Conservation (phyloP, 2,797 vertebrate genomes). For the Cynopterus sphinx region DNA sequence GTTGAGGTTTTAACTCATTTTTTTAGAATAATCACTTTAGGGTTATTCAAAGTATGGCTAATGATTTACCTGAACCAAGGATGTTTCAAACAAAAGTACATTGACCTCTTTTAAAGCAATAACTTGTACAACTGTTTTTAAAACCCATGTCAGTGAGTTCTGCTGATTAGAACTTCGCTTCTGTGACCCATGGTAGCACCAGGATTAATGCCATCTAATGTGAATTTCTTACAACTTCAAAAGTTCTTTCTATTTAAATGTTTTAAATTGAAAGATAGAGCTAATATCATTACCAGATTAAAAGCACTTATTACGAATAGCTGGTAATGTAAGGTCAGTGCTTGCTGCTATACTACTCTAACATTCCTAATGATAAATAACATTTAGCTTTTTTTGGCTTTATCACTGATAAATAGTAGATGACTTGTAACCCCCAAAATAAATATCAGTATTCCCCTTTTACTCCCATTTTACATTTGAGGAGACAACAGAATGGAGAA, state of each 20-base stretch:
- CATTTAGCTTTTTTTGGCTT: conserved; percentile 50
- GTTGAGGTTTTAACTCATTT: conserved; percentile 36
- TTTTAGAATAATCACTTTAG: not conserved
- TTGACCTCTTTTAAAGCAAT: conserved; percentile 3
- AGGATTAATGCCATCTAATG: not conserved
- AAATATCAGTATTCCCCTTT: not conserved
- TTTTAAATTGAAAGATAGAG: conserved; percentile 40
- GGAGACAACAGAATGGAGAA: not conserved
- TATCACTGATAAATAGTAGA: not conserved
- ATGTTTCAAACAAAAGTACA: not conserved
- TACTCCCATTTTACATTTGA: not conserved
- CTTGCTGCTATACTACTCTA: not conserved
- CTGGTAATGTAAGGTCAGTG: not conserved
- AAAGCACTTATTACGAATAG: conserved; percentile 13
- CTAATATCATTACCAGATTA: not conserved
- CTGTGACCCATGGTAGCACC: not conserved
- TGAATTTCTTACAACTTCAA: conserved; percentile 1
- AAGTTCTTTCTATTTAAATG: conserved; percentile 8
- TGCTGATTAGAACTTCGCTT: not conserved
- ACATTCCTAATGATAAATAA: not conserved
- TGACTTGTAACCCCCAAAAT: not conserved
- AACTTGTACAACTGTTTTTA: not conserved
- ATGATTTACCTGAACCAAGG: conserved; percentile 15
- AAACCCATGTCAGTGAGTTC: not conserved
- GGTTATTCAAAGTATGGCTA: conserved; percentile 14